A percentile compares a stretch with the other conserved stretches of the same genome.
These are phyloP conservation scores for Acanthococcus lagerstroemiae DNA, from an alignment of 2,888 invertebrate genomes.

Conservation along the genomic window DNA sequence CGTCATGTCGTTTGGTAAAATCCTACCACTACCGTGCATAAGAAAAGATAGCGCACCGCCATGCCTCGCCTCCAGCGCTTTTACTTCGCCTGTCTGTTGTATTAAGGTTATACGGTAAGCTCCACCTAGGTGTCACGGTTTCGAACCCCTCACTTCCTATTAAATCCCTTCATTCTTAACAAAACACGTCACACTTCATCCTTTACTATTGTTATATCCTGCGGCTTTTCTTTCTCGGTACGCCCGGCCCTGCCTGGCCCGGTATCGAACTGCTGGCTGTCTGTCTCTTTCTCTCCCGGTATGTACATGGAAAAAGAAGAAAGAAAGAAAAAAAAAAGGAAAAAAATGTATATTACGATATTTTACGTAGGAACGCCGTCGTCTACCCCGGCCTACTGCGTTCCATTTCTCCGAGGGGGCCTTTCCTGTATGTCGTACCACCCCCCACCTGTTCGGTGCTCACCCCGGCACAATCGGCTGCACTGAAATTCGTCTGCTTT, in stretches of 20 bases:
- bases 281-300: too few relatives aligned
- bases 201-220: constrained; percentile 25
- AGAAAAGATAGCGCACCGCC: constrained; percentile 19
- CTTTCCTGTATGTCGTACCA: too few relatives aligned
- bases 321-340: too few relatives aligned
- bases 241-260: not conserved
- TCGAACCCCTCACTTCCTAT: not conserved
- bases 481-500: too few relatives aligned
- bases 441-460: too few relatives aligned
- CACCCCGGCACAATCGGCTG: too few relatives aligned
- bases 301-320: too few relatives aligned
- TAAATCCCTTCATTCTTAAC: constrained; percentile 28
- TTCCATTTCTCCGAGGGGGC: too few relatives aligned
- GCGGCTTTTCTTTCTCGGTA: not conserved
- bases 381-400: too few relatives aligned
- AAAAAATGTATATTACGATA: too few relatives aligned
- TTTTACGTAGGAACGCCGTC: too few relatives aligned
- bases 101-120: constrained; percentile 15
- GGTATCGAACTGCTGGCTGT: too few relatives aligned
- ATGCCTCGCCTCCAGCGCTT: not conserved
- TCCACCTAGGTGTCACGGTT: constrained; percentile 29
- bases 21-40: constrained; percentile 23
- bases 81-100: not conserved
- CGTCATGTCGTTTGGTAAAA: constrained; percentile 27
- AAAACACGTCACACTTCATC: constrained; percentile 26